These are phyloP conservation scores for Lepus americanus DNA, from an alignment of 2,113 vertebrate species.

Conservation along the genomic window DNA sequence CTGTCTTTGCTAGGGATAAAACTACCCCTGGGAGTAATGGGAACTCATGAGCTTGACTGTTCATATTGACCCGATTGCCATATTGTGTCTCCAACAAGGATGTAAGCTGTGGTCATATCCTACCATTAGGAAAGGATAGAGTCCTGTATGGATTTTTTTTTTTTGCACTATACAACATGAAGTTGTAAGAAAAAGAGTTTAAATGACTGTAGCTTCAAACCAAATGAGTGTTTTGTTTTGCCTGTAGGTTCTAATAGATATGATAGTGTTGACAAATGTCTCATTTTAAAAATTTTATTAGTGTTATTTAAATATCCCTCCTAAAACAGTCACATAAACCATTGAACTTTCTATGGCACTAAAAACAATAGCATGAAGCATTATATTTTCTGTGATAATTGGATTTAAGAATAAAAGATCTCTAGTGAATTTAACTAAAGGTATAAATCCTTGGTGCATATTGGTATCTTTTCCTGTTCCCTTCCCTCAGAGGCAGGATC, in stretches of 20 bases:
- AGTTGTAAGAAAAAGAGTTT: background rate
- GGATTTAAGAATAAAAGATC: slow-evolving; percentile 16
- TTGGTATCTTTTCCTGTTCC: too few species aligned
- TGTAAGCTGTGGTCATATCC: background rate
- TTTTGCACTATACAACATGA: background rate
- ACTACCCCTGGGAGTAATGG: background rate
- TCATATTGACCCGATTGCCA: background rate
- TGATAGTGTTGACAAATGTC: background rate
- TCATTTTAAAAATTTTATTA: slow-evolving; percentile 43
- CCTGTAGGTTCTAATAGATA: background rate
- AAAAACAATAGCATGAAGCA: background rate
- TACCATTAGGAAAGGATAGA: background rate
- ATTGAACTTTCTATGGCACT: slow-evolving; percentile 47
- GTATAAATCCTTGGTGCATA: slow-evolving; percentile 41
- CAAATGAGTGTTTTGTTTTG: slow-evolving; percentile 23
- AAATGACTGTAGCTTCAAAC: background rate
- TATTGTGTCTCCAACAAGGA: background rate
- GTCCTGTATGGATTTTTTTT: background rate
- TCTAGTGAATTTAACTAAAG: slow-evolving; percentile 23
- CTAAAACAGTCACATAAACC: background rate
- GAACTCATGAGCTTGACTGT: background rate
- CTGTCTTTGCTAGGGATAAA: background rate
- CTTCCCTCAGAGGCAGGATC: too few species aligned
- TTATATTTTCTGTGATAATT: background rate
- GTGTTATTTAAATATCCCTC: slow-evolving; percentile 23